Evolutionary conservation across 2,797 vertebrate species (phyloP), one percentile per base, ranked within the genome.

Genomic region (Enteromius unitaeniatus): DNA sequence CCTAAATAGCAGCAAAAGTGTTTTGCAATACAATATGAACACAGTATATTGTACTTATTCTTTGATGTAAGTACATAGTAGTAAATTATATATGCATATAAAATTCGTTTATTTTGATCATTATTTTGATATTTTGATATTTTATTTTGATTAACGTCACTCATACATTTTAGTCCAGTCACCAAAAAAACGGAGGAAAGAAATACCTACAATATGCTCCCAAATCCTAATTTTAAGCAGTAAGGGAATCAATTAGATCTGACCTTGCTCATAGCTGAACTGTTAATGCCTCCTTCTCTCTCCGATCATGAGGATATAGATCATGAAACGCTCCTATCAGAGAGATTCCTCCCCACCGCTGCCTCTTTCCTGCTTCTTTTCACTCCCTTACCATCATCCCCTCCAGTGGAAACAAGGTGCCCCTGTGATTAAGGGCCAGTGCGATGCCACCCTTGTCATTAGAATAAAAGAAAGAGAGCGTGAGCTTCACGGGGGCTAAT

Each of bases 401-500:
- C 70, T 86, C 76, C 81, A 86, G 51, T 51, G 15, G 58, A 51
- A 42, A 67, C 45, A 73, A 83, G 62, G 64, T 60, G 65, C 68
- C 77, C 93, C 95, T 95, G 96, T 97, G 97, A 98, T 97, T 97
- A 97, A 98, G 97, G 97, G 97, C 98, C 97, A 97, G 96, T 95
- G 76, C 93, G 74, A 94, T 97, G 96, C 97, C 97, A 96, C 97
- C 97, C 97, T 96, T 96, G 95, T 98, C 97, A 98, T 97, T 97
- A 97, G 95, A 97, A 95, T 95, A 95, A 94, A 94, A 94, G 82
- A 76, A 74, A 84, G 79, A 76, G 70, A 69, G 74, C 4, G 34
- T 73, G 49, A 74, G 31, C 60, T 70, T 6, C 13, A 80, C 75
- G 69, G 92, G 94, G 94, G 94, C 96, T 99, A 98, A 98, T 99